These are phyloP conservation scores for Chaenocephalus aceratus DNA, from an alignment of 2,113 vertebrate genomes.

Conservation along the genomic window DNA sequence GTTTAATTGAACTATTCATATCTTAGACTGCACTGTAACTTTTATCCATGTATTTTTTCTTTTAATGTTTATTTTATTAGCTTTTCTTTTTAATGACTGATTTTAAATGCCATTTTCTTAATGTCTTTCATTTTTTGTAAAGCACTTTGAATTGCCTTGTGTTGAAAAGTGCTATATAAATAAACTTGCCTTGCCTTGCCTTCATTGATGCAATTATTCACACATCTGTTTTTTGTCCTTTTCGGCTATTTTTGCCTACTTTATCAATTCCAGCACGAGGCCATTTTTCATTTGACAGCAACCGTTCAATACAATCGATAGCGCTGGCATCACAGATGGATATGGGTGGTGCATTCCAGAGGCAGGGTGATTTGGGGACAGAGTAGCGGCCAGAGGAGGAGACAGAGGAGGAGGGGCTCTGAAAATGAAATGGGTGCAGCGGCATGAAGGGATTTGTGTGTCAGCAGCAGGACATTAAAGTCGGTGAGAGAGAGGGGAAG, in stretches of 20 bases:
- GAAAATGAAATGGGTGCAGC: constrained; percentile 53
- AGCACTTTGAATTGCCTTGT: no score
- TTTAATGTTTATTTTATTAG: no score
- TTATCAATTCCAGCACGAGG: constrained; percentile 10
- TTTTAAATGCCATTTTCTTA: no score
- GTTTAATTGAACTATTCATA: no score
- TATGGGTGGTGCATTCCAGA: constrained; percentile 37
- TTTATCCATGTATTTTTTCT: no score
- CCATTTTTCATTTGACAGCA: constrained; percentile 40
- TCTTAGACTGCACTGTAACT: no score
- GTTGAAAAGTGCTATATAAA: no score
- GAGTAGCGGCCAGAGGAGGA: constrained; percentile 42
- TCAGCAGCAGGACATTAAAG: constrained; percentile 72
- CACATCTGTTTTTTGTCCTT: constrained; percentile 16
- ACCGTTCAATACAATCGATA: constrained; percentile 45
- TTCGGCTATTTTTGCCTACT: constrained; percentile 15
- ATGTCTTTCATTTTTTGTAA: no score
- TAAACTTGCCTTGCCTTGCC: no score
- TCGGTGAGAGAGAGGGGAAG: constrained; percentile 37
- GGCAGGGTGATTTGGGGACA: constrained; percentile 51
- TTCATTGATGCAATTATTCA: constrained; percentile 1
- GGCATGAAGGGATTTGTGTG: constrained; percentile 68
- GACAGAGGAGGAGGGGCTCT: constrained; percentile 40
- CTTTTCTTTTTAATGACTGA: no score
- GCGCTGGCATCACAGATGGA: constrained; percentile 44